Base-by-base conservation (phyloP, 2,797 vertebrate species). In the Psittacula echo region DNA sequence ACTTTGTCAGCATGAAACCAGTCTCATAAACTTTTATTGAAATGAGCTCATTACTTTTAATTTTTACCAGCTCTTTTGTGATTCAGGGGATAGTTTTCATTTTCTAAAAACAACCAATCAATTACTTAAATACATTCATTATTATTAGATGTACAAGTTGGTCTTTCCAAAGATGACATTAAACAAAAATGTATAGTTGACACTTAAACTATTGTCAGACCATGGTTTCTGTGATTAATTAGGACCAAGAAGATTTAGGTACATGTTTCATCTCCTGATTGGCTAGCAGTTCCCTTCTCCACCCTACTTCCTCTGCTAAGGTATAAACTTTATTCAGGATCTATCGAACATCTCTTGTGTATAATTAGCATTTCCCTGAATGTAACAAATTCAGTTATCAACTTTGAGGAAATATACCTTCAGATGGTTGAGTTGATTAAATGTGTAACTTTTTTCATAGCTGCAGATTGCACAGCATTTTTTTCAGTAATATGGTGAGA, bases 401-500 rank as follows among this genome's bases (percentile, higher is more conserved):
- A 24, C 89, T 97, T 91, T 1, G 51, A 97, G 94, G 97, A 97
- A 96, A 96, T 97, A 92, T 95, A 89, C 94, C 96, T 98, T 89
- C 41, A 93, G 97, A 96, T 98, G 96, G 91, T 97, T 93, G 97
- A 96, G 97, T 98, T 99, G 98, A 99, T 99, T 98, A 99, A 98
- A 99, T 91, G 98, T 99, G 98, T 97, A 98, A 98, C 97, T 97
- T 97, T 94, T 97, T 96, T 98, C 95, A 81, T 97, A 98, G 84
- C 71, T 96, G 89, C 94, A 91, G 81, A 7, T 20, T 94, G 92
- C 95, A 67, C 84, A 83, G 93, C 41, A 29, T 85, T 84, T 92
- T 92, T 87, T 77, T 39, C 70, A 96, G 92, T 66, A 95, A 95
- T 94, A 83, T 90, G 95, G 94, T 97, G 98, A 98, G 97, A 98